phyloP scores from a whole-genome alignment of 1,140 invertebrate genomes.

The Ceratosolen fusciceps region DNA sequence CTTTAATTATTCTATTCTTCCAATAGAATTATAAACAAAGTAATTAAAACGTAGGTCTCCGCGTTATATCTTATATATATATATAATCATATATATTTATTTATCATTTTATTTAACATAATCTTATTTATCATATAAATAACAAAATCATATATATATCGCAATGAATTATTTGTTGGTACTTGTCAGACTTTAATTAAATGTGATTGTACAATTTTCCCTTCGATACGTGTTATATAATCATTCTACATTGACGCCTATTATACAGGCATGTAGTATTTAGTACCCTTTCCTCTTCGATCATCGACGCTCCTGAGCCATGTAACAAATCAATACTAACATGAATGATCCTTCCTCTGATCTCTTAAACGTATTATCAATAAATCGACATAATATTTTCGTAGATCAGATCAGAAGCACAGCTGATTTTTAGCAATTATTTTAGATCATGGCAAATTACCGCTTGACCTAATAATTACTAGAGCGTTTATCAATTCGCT shows the following conservation, averaged over 20 bases:
- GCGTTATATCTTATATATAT: neutral
- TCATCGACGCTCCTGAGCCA: neutral
- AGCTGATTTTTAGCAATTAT: slow-evolving; percentile 13
- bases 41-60: neutral
- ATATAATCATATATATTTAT: too few species aligned
- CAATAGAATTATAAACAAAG: neutral
- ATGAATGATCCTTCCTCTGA: neutral
- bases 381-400: neutral
- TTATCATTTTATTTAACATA: too few species aligned
- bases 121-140: too few species aligned
- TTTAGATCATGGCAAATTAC: slow-evolving; percentile 8
- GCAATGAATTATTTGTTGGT: slow-evolving; percentile 1
- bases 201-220: slow-evolving; percentile 6
- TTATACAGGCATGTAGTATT: too few species aligned
- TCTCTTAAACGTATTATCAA: neutral
- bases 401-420: neutral
- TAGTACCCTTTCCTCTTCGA: neutral
- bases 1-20: neutral
- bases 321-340: neutral
- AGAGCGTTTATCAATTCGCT: slow-evolving; percentile 14
- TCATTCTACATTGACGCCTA: too few species aligned
- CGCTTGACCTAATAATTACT: slow-evolving; percentile 34
- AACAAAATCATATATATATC: too few species aligned
- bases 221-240: neutral
- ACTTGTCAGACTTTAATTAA: neutral